phyloP scores from a whole-genome alignment of 2,113 vertebrate species.

The Sinocyclocheilus anshuiensis region DNA sequence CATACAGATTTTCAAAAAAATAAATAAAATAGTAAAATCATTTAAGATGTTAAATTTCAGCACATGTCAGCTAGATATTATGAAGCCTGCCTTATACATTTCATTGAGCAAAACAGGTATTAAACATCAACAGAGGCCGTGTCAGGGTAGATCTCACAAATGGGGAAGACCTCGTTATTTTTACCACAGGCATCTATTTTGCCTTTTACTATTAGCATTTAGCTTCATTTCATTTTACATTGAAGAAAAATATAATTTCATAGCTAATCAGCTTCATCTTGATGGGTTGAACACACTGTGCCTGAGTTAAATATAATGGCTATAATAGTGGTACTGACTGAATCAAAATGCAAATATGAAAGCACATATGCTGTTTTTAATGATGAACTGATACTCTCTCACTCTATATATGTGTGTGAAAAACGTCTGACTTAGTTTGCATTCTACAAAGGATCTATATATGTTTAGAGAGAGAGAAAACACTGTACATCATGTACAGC shows the following conservation, averaged over 20 bases:
- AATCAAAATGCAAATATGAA: constrained; percentile 10
- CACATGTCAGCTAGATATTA: background rate
- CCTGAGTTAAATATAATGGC: background rate
- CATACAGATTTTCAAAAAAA: background rate
- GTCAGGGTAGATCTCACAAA: background rate
- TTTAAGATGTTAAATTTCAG: background rate
- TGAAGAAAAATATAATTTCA: background rate
- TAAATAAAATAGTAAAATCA: background rate
- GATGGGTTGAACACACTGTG: background rate
- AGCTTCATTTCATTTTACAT: background rate
- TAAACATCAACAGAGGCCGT: background rate
- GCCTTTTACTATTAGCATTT: background rate
- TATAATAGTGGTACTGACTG: background rate
- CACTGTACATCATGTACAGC: constrained; percentile 40
- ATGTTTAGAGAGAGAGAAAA: background rate
- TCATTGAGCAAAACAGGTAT: background rate
- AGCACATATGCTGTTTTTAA: background rate
- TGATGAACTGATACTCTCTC: background rate
- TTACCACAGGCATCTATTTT: background rate
- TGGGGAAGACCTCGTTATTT: background rate
- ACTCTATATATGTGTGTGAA: background rate
- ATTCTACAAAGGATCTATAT: constrained; percentile 10
- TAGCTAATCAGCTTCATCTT: background rate
- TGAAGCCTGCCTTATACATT: background rate
- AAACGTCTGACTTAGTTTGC: background rate